Conservation (phyloP, 1,140 invertebrate genomes). For the Zaprionus taronus region DNA sequence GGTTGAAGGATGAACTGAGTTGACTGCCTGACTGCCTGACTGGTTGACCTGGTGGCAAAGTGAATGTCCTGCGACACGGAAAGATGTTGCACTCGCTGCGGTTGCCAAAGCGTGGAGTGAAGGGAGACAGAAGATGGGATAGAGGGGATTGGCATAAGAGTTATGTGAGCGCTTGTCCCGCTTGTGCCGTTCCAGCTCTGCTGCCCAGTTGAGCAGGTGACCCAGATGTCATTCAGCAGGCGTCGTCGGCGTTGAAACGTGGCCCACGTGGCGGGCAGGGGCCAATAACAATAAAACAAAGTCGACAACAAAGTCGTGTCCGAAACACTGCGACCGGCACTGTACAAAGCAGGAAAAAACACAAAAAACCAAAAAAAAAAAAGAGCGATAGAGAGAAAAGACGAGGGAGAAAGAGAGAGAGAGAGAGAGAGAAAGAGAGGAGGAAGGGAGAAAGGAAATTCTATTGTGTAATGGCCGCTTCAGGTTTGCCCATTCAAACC, state of each 20-base stretch:
- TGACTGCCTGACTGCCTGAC: not conserved
- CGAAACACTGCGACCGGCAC: constrained; percentile 34
- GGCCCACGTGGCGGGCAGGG: constrained; percentile 49
- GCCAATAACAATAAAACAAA: constrained; percentile 78
- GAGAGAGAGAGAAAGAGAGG: not conserved
- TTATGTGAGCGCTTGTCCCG: constrained; percentile 46
- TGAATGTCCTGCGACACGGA: constrained; percentile 16
- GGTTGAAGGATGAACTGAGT: not conserved
- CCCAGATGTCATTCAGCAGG: constrained; percentile 75
- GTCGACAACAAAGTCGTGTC: constrained; percentile 47
- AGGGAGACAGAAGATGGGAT: not conserved
- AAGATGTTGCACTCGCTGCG: constrained; percentile 5
- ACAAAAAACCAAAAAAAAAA: constrained; percentile 45
- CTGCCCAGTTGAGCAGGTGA: constrained; percentile 60
- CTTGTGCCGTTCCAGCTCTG: constrained; percentile 1
- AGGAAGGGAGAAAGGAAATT: constrained; percentile 39
- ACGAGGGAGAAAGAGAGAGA: constrained; percentile 8
- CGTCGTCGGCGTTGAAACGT: constrained; percentile 65
- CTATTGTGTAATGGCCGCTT: constrained; percentile 76
- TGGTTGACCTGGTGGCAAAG: constrained; percentile 12
- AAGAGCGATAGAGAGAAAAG: constrained; percentile 35
- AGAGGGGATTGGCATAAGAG: constrained; percentile 38
- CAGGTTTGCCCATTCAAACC: constrained; percentile 69
- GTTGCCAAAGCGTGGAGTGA: not conserved
- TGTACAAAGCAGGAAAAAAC: constrained; percentile 22